Conservation (phyloP, 1,140 invertebrate genomes). For the Stenopsyche tienmushanensis region DNA sequence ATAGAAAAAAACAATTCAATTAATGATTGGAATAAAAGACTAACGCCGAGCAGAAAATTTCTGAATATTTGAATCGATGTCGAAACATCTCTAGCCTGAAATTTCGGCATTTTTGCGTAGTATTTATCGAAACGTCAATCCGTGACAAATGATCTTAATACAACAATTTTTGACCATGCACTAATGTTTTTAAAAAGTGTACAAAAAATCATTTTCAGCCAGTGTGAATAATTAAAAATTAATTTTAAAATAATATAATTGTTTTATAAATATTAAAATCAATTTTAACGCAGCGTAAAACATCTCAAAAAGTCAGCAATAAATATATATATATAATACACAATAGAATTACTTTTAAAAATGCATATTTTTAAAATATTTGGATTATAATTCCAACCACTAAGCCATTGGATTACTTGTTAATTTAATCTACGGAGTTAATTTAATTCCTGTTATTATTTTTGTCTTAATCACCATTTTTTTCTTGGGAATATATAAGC, state of each 20-base stretch:
- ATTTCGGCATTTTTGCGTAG: conserved; percentile 27
- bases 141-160: not conserved
- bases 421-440: too few relatives aligned
- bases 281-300: not conserved
- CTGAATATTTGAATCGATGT: conserved; percentile 60
- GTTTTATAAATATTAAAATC: not conserved
- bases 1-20: not conserved
- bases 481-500: too few relatives aligned
- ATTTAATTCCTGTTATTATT: too few relatives aligned
- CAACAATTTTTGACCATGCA: not conserved
- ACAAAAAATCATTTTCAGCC: too few relatives aligned
- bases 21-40: conserved; percentile 36
- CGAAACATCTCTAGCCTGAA: conserved; percentile 58
- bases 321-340: not conserved
- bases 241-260: not conserved
- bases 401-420: too few relatives aligned
- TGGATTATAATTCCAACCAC: too few relatives aligned
- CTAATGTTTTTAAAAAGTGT: too few relatives aligned
- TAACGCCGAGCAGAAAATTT: conserved; percentile 63
- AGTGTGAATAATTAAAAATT: too few relatives aligned
- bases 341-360: not conserved
- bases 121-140: conserved; percentile 13
- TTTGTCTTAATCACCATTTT: too few relatives aligned
- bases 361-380: not conserved
- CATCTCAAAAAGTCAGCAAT: not conserved